Percentiles rank a stretch among this genome's conserved stretches.
Conservation (phyloP, 2,888 invertebrate species). For the Epirrhoe alternata region DNA sequence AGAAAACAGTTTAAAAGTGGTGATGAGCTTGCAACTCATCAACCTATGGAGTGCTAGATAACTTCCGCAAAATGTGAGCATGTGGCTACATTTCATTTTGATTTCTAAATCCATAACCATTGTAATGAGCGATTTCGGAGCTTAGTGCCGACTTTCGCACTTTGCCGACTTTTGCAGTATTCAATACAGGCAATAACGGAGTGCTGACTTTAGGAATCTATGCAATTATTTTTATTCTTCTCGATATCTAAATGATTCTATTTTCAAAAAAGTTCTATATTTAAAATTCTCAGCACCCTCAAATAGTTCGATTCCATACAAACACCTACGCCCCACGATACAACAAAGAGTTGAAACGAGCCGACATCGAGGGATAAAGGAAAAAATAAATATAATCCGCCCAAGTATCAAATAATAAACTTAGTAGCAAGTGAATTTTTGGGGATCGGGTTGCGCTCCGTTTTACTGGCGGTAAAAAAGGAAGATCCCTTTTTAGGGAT, state of each 20-base stretch:
- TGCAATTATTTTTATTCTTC: neutral
- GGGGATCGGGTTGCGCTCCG: conserved; percentile 76
- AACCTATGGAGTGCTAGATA: too few species aligned
- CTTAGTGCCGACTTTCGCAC: too few species aligned
- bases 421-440: conserved; percentile 85
- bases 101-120: too few species aligned
- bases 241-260: neutral
- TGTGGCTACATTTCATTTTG: too few species aligned
- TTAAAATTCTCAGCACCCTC: conserved; percentile 28
- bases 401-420: conserved; percentile 84
- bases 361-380: conserved; percentile 61
- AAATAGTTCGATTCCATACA: conserved; percentile 57
- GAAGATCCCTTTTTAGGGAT: conserved; percentile 60
- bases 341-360: conserved; percentile 72
- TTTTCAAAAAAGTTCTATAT: conserved; percentile 3
- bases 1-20: too few species aligned
- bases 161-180: too few species aligned
- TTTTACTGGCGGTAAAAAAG: conserved; percentile 61
- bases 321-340: conserved; percentile 63
- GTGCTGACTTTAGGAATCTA: too few species aligned
- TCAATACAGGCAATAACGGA: too few species aligned
- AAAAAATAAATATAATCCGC: conserved; percentile 72
- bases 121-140: too few species aligned
- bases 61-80: too few species aligned
- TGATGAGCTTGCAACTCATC: too few species aligned